phyloP scores from a whole-genome alignment of 2,113 vertebrate genomes.

The Origma solitaria region DNA sequence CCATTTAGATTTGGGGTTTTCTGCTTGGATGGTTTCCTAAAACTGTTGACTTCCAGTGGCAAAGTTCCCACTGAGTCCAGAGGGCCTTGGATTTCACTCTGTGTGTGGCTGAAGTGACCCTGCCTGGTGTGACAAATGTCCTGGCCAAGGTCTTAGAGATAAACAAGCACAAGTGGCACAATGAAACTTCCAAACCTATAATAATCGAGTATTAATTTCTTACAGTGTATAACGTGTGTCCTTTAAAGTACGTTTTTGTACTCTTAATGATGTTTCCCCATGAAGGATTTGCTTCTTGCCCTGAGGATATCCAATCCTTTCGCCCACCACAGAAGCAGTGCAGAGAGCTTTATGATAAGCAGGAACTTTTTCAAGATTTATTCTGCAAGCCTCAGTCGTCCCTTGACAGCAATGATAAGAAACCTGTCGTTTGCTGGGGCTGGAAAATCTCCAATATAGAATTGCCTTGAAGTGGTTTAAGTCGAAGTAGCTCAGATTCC shows the following conservation, averaged over 20 bases:
- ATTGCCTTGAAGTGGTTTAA: background rate
- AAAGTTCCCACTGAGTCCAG: constrained; percentile 34
- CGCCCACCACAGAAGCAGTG: background rate
- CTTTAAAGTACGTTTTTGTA: background rate
- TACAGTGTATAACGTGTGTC: background rate
- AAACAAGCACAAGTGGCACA: constrained; percentile 20
- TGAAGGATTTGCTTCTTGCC: background rate
- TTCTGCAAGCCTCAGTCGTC: background rate
- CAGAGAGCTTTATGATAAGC: background rate
- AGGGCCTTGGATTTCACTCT: constrained; percentile 4
- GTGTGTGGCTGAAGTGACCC: background rate
- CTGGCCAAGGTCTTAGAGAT: background rate
- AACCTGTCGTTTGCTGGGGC: background rate
- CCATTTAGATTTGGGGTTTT: constrained; percentile 42
- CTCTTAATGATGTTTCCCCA: background rate
- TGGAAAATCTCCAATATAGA: background rate
- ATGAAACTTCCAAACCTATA: background rate
- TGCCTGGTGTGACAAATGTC: background rate
- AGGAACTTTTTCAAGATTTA: background rate
- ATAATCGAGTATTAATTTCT: background rate
- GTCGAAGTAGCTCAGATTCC: background rate
- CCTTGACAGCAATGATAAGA: constrained; percentile 7
- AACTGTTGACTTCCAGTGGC: constrained; percentile 13
- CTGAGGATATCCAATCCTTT: background rate
- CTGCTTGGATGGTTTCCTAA: constrained; percentile 19